Evolutionary conservation across 2,113 vertebrate genomes (phyloP).

Genomic region (Anolis sagrei): DNA sequence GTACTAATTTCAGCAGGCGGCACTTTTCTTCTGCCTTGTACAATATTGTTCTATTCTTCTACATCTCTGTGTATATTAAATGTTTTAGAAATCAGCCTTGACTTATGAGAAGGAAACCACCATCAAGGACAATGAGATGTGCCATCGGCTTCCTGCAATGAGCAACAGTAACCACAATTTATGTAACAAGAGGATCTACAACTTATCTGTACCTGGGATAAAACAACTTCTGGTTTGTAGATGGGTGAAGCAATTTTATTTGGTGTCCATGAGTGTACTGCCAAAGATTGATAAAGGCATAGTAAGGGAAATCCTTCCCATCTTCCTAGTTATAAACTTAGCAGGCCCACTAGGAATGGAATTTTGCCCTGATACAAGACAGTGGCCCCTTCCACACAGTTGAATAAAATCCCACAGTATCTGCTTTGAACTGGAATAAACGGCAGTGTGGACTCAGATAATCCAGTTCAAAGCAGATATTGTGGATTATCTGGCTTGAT

Average conservation of each 20-base stretch:
- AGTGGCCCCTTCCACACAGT: no score
- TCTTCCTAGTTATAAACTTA: no score
- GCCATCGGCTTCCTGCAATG: not conserved
- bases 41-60: not conserved
- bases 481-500: no score
- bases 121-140: not conserved
- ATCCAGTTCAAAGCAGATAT: no score
- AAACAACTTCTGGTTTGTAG: not conserved
- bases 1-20: not conserved
- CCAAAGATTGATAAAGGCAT: not conserved
- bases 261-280: not conserved
- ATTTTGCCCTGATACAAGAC: no score
- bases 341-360: no score
- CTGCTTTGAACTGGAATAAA: no score
- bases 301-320: not conserved
- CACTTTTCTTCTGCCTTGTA: conserved; percentile 6
- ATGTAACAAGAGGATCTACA: not conserved
- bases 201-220: not conserved
- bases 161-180: not conserved
- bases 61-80: not conserved
- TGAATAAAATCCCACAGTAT: no score
- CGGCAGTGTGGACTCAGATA: no score
- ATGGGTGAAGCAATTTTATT: not conserved
- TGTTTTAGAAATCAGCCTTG: conserved; percentile 25
- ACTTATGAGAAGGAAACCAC: conserved; percentile 8